phyloP scores from a whole-genome alignment of 2,797 vertebrate genomes.

The Gallinago solitaria region DNA sequence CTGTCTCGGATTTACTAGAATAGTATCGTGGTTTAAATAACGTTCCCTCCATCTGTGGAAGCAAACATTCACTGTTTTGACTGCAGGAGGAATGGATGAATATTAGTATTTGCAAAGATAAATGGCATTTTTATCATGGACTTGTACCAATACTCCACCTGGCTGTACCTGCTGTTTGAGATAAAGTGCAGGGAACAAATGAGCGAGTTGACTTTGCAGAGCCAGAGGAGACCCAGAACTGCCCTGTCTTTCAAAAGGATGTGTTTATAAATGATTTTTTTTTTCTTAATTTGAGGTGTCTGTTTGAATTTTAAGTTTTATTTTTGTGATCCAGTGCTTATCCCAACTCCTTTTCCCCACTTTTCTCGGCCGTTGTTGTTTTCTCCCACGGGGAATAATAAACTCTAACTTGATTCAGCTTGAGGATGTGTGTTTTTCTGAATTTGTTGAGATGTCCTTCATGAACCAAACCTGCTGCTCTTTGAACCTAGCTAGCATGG shows the following conservation, averaged over 20 bases:
- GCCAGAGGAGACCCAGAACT: background rate
- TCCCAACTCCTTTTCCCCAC: background rate
- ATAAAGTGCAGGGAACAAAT: background rate
- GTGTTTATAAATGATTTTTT: rapidly evolving
- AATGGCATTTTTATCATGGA: background rate
- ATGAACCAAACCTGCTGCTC: background rate
- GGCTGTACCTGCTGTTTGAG: conserved; percentile 1
- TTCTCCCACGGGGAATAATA: rapidly evolving
- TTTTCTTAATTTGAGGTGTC: background rate
- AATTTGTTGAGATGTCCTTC: rapidly evolving
- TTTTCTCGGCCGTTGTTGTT: rapidly evolving
- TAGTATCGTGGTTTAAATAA: conserved; percentile 45
- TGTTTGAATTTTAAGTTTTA: background rate
- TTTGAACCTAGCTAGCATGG: background rate
- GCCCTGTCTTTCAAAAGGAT: background rate
- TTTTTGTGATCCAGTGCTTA: background rate
- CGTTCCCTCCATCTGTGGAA: background rate
- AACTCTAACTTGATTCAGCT: rapidly evolving
- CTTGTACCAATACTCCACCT: background rate
- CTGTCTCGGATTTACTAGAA: conserved; percentile 40
- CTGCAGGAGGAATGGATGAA: conserved; percentile 6
- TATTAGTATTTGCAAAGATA: conserved; percentile 18
- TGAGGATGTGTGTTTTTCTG: rapidly evolving
- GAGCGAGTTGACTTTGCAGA: background rate
- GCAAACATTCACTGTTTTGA: conserved; percentile 35